Conservation (phyloP, 1,140 invertebrate genomes). For the Nymphalis io region DNA sequence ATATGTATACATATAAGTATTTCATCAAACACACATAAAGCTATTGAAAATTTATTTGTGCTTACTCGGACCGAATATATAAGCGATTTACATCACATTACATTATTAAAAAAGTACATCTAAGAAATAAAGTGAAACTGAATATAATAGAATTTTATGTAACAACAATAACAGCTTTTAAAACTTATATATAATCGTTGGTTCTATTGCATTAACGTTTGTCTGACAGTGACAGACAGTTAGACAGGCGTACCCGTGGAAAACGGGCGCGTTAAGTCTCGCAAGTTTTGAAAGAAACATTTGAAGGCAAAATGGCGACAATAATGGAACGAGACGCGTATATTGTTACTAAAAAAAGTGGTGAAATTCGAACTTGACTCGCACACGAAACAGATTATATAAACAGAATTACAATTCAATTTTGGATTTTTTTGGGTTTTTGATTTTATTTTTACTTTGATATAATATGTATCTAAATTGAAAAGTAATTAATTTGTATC, state of each 20-base stretch:
- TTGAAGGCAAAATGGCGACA: not conserved
- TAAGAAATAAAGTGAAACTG: not conserved
- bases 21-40: too few species aligned
- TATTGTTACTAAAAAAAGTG: too few species aligned
- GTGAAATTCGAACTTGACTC: too few species aligned
- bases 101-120: not conserved
- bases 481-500: too few species aligned
- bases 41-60: too few species aligned
- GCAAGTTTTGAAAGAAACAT: not conserved
- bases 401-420: too few species aligned
- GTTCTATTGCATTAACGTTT: slow-evolving; percentile 1
- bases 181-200: slow-evolving; percentile 5
- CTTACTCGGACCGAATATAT: too few species aligned
- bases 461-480: too few species aligned
- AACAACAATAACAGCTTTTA: not conserved
- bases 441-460: too few species aligned
- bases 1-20: too few species aligned
- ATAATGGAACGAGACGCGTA: not conserved
- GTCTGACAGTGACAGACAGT: not conserved
- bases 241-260: slow-evolving; percentile 2
- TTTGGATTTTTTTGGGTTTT: too few species aligned
- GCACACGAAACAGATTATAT: too few species aligned
- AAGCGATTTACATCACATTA: not conserved
- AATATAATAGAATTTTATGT: not conserved
- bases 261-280: not conserved